Evolutionary conservation across 1,140 invertebrate genomes (phyloP), one percentile per base, ranked within the genome.

Genomic region (Drosophila malerkotliana): DNA sequence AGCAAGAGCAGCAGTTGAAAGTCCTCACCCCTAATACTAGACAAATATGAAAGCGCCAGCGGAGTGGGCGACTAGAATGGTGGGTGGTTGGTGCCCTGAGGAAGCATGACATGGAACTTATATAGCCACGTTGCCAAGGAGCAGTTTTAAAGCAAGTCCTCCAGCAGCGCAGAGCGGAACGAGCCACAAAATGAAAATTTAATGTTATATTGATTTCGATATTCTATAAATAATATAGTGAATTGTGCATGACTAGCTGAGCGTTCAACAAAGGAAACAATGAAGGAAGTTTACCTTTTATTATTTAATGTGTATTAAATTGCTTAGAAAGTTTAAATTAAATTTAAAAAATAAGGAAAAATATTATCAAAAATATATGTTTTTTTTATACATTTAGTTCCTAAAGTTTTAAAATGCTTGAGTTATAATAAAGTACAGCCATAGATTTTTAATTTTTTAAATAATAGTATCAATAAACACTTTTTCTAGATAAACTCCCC

Each of bases 101-200:
- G 24, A 14, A 59, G 59, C 72, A 84, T 80, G 81, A 85, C 82
- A 39, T 45, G 82, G 37, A 66, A 72, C 55, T 84, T 47, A 10
- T 47, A 47, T 18, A 24, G 7, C 45, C 57, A 24, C 44, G 67
- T 72, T 68, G 47, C 54, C 52, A 66, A 48, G 58, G 62, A 53
- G 48, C 79, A 61, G 66, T 59, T 68, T 84, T 84, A 74, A 87
- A 84, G 80, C 61, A 26, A 69, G 49, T 45, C 56, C 30, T 51
- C 24, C 18, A 59, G 79, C 71, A 47, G 84, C 66, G 51, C 41
- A 56, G 14, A 48, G 55, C 53, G 45, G 41, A 74, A 79, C 72
- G 32, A 53, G 21, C 34, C 45, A 44, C 28, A 32, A 53, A 49
- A 58, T 63, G 54, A 18, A 63, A 72, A 77, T 77, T 57, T 72